These are phyloP conservation scores for Rhadina sibilatrix DNA, from an alignment of 2,113 vertebrate species.

Conservation along the genomic window DNA sequence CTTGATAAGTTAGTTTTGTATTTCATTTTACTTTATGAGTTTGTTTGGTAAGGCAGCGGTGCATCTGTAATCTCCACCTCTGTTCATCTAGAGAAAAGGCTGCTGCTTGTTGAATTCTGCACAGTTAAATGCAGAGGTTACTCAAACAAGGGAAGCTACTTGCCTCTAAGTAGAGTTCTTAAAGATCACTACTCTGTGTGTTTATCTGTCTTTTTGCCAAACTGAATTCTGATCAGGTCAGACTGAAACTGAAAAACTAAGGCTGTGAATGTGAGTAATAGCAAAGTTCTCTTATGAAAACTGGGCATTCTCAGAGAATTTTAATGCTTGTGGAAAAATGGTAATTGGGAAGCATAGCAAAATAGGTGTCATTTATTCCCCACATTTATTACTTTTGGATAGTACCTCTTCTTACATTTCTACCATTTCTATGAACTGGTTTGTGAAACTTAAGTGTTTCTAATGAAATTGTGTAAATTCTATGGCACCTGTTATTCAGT, in stretches of 20 bases:
- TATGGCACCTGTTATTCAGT: fast-evolving
- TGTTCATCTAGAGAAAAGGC: background rate
- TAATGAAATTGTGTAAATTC: background rate
- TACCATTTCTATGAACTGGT: fast-evolving
- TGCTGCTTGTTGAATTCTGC: background rate
- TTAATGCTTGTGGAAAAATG: background rate
- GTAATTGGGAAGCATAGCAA: background rate
- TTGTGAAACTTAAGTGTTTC: background rate
- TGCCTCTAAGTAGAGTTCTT: background rate
- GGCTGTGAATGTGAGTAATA: background rate
- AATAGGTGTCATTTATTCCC: background rate
- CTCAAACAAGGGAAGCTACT: background rate
- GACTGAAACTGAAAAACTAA: background rate
- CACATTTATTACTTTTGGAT: background rate
- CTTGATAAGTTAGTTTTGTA: background rate
- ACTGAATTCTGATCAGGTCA: background rate
- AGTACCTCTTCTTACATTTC: too few species aligned
- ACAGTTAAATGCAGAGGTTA: background rate
- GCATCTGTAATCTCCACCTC: background rate
- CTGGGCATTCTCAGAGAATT: background rate
- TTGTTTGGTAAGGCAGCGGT: background rate
- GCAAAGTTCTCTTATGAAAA: background rate
- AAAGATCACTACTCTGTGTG: background rate
- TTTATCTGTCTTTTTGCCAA: background rate
- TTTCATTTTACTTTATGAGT: background rate